A percentile compares a stretch with the other conserved stretches of the same genome.
phyloP scores from a whole-genome alignment of 2,888 invertebrate species.

The Polydesmus complanatus region DNA sequence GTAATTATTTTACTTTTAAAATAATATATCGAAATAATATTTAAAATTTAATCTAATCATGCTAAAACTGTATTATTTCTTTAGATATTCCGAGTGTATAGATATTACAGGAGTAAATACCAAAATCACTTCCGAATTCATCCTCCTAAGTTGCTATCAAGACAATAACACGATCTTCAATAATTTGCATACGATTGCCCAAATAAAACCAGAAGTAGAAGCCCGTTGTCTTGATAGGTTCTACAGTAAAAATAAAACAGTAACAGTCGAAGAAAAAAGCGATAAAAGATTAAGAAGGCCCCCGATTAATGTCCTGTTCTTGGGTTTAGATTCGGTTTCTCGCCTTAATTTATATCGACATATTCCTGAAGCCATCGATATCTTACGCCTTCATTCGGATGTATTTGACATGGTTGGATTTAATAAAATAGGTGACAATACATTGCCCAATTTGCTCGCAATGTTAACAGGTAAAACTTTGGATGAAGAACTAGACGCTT shows the following conservation, averaged over 20 bases:
- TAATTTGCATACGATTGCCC: conserved; percentile 4
- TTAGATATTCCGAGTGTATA: not conserved
- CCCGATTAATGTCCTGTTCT: conserved; percentile 53
- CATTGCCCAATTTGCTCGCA: conserved; percentile 77
- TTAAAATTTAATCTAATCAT: not conserved
- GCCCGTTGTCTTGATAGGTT: conserved; percentile 27
- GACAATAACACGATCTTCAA: not conserved
- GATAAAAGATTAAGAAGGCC: conserved; percentile 21
- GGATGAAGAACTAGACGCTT: conserved; percentile 38
- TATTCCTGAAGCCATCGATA: conserved; percentile 57
- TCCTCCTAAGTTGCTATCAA: not conserved
- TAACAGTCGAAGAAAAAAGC: not conserved
- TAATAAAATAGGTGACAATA: conserved; percentile 88
- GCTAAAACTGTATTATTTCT: not conserved
- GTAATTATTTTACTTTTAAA: not conserved
- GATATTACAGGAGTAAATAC: not conserved
- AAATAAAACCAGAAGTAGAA: conserved; percentile 6
- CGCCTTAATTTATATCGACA: conserved; percentile 69
- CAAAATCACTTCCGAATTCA: not conserved
- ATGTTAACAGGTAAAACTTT: conserved; percentile 57
- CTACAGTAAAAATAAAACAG: conserved; percentile 35
- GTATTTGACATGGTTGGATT: conserved; percentile 71
- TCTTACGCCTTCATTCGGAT: conserved; percentile 42
- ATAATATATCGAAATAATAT: too few species aligned
- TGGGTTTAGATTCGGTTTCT: conserved; percentile 76